phyloP scores from a whole-genome alignment of 37 sponge, comb jelly and placozoan genomes.

The Crambe crambe region DNA sequence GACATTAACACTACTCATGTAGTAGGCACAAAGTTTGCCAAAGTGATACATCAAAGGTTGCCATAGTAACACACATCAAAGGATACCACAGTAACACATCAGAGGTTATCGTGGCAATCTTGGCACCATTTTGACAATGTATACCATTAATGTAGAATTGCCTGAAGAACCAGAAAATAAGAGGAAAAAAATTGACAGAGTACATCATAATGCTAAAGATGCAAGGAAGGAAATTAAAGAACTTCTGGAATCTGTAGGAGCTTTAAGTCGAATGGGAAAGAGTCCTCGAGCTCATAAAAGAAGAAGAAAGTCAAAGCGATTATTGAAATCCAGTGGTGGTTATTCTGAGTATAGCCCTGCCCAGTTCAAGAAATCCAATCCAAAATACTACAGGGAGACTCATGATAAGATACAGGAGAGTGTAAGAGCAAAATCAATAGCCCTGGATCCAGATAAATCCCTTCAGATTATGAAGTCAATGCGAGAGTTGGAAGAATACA shows the following conservation, averaged over 20 bases:
- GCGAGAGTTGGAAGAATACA: not conserved
- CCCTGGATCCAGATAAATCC: not conserved
- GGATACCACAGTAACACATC: no score
- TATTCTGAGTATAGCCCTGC: not conserved
- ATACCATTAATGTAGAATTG: no score
- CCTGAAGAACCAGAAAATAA: no score
- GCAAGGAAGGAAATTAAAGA: not conserved
- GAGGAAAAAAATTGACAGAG: no score
- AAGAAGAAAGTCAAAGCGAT: not conserved
- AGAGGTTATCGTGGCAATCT: no score
- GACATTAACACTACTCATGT: not conserved
- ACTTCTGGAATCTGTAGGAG: conserved; percentile 3
- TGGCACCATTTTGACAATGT: no score
- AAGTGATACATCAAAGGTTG: no score
- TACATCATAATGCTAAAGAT: no score
- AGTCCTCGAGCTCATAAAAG: not conserved
- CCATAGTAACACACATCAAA: no score
- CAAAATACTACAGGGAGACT: not conserved
- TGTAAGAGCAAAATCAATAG: not conserved
- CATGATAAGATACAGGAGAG: not conserved
- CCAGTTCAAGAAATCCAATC: not conserved
- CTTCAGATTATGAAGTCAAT: not conserved
- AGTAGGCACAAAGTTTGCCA: no score
- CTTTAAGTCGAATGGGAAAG: not conserved
- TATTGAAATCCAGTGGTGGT: not conserved